phyloP scores from a whole-genome alignment of 1,140 invertebrate species.

The Ips typographus region DNA sequence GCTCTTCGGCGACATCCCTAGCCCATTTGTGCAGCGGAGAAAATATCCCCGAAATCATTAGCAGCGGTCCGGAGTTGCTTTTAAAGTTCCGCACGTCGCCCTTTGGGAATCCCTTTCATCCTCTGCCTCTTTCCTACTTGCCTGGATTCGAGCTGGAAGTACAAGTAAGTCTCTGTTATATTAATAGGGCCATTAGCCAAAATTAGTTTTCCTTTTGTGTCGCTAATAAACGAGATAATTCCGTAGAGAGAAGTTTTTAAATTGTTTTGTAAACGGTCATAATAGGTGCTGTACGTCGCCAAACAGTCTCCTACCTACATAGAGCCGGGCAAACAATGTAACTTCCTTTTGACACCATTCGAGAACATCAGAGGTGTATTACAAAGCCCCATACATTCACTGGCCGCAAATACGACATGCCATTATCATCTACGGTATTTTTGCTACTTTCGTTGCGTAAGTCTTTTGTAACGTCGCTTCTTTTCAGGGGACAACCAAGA shows the following conservation, averaged over 20 bases:
- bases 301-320: constrained; percentile 73
- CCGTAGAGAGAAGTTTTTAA: neutral
- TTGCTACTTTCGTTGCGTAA: neutral
- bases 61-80: constrained; percentile 74
- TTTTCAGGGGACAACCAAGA: constrained; percentile 66
- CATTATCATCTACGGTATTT: constrained; percentile 63
- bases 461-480: neutral
- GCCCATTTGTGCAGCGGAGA: constrained; percentile 82
- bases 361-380: constrained; percentile 73
- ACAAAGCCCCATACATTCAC: constrained; percentile 76
- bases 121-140: constrained; percentile 72
- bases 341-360: constrained; percentile 74
- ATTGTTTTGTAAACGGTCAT: too few species aligned
- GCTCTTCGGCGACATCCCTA: constrained; percentile 68
- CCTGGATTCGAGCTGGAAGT: constrained; percentile 81
- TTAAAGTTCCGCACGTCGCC: constrained; percentile 81
- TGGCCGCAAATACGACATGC: constrained; percentile 83
- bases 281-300: constrained; percentile 71
- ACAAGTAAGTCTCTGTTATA: constrained; percentile 58
- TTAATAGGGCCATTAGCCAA: constrained; percentile 1
- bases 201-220: constrained; percentile 14
- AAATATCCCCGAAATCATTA: constrained; percentile 76
- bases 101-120: constrained; percentile 79
- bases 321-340: constrained; percentile 69
- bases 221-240: neutral